phyloP scores from a whole-genome alignment of 2,888 invertebrate species.

The Shargacucullia verbasci region DNA sequence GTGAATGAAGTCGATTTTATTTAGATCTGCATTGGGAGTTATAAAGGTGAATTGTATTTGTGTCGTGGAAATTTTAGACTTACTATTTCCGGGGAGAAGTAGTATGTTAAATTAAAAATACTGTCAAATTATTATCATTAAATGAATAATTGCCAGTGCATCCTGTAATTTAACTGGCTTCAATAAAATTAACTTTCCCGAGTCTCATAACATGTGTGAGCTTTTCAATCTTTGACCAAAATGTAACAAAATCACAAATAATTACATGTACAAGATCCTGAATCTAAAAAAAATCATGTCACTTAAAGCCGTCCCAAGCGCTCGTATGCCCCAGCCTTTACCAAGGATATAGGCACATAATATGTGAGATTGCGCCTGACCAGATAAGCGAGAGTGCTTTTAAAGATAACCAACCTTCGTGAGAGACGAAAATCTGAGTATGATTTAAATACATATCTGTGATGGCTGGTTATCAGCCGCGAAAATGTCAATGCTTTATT shows the following conservation, averaged over 20 bases:
- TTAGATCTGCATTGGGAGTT: too few species aligned
- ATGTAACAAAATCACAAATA: too few species aligned
- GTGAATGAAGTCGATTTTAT: not conserved
- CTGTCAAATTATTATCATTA: too few species aligned
- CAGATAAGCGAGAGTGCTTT: constrained; percentile 80
- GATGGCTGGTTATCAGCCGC: constrained; percentile 56
- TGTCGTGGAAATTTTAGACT: too few species aligned
- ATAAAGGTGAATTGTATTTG: too few species aligned
- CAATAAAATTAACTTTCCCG: too few species aligned
- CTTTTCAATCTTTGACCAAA: not conserved
- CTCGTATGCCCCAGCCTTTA: constrained; percentile 56
- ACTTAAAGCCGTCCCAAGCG: constrained; percentile 1
- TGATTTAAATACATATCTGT: constrained; percentile 71
- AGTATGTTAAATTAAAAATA: too few species aligned
- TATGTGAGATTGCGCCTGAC: constrained; percentile 61
- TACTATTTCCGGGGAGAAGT: too few species aligned
- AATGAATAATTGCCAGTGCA: too few species aligned
- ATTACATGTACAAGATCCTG: not conserved
- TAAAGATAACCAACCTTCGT: constrained; percentile 68
- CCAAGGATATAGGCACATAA: constrained; percentile 53
- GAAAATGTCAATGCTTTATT: constrained; percentile 56
- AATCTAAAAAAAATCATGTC: not conserved
- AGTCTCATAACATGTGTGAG: too few species aligned
- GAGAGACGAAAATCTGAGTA: constrained; percentile 72
- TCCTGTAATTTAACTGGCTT: too few species aligned